Base-by-base conservation (phyloP, 2,797 vertebrate species). In the Diceros bicornis region DNA sequence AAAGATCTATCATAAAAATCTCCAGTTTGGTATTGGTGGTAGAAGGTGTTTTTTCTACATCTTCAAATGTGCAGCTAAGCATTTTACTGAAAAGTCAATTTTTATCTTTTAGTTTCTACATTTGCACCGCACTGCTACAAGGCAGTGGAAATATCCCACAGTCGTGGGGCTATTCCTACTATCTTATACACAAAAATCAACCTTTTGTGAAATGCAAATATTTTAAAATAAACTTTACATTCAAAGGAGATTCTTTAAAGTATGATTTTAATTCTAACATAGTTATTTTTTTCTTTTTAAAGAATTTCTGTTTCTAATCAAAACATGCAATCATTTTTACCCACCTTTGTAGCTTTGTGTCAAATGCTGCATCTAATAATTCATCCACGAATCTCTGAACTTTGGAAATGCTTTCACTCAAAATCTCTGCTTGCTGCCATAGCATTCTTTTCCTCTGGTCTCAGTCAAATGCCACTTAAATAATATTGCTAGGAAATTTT, bases 141-240 rank as follows among this genome's bases (percentile, higher is more conserved):
- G 62, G 14, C 20, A 3, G 4, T 29, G 32, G 17, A 52, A 47
- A 34, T 20, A 34, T 57, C 23, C 18, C 7, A 75, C 23, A 18
- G 50, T 8, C 75, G 1, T 1, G 12, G 34, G 34, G 9, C n/a
- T 20, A 59, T 87, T 74, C 59, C 74, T 59, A 47, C 27, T 44
- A 3, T 89, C 29, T 82, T 47, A 79, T 27, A 50, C 14, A 77
- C 9, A 81, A 86, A 77, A 74, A 25, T 34, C 3, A 25, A 29
- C 29, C 12, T 91, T 86, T 59, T 52, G 13, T 78, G 55, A 94
- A 96, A 69, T 84, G 34, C 23, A 59, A 88, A 78, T 91, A 17
- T 91, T 91, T 87, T 72, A 74, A 78, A 89, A 21, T 71, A 41
- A 69, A 79, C 9, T 37, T 86, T 59, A 44, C 8, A 37, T 29